Conservation (phyloP, 2,113 vertebrate genomes). For the Pandion haliaetus region DNA sequence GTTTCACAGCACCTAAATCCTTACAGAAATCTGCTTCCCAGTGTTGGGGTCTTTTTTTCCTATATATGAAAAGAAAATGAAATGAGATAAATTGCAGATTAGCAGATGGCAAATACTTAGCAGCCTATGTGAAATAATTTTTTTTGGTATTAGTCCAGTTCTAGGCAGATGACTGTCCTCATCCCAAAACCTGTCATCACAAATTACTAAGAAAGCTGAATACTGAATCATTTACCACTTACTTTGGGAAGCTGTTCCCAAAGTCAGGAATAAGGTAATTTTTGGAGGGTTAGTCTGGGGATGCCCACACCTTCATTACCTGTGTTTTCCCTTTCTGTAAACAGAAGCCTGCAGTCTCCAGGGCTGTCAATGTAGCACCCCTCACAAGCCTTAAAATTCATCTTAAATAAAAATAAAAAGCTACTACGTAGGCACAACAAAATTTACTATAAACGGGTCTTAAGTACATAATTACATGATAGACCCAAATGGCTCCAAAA, state of each 20-base stretch:
- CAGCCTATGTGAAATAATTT: not conserved
- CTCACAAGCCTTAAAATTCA: constrained; percentile 14
- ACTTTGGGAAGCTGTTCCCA: not conserved
- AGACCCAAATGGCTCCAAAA: constrained; percentile 65
- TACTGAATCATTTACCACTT: not conserved
- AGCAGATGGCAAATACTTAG: constrained; percentile 42
- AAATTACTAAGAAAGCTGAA: not conserved
- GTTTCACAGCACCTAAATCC: not conserved
- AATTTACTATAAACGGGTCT: constrained; percentile 67
- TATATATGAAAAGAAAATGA: not conserved
- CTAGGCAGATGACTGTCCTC: not conserved
- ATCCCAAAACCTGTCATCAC: constrained; percentile 1
- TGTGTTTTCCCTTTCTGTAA: not conserved
- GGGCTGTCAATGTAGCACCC: not conserved
- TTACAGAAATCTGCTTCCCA: not conserved
- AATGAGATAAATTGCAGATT: not conserved
- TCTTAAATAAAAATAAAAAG: constrained; percentile 35
- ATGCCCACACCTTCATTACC: not conserved
- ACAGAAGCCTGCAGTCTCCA: constrained; percentile 1
- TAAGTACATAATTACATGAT: constrained; percentile 68
- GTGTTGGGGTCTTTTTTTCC: fast-evolving
- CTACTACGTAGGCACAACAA: constrained; percentile 44
- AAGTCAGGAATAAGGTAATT: not conserved
- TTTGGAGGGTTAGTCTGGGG: not conserved
- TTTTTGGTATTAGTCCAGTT: constrained; percentile 33